A percentile compares a stretch with the other conserved stretches of the same genome.
Evolutionary conservation across 2,113 vertebrate species (phyloP).

Genomic region (Podilymbus podiceps): DNA sequence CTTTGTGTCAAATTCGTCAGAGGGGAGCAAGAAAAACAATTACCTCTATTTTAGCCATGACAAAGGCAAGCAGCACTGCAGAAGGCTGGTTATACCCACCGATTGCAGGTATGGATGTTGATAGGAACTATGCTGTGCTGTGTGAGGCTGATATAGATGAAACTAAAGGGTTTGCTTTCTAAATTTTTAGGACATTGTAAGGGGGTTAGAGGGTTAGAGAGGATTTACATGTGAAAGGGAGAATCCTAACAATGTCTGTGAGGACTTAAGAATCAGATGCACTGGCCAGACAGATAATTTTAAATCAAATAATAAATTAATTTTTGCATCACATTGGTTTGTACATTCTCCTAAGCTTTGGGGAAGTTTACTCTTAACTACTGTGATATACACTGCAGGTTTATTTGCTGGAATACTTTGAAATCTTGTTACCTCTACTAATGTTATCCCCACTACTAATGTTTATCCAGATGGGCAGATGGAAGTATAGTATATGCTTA

Average conservation of each 20-base stretch:
- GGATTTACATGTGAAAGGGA: not conserved
- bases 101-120: not conserved
- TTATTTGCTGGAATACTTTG: not conserved
- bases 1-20: not conserved
- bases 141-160: not conserved
- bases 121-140: not conserved
- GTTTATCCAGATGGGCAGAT: not conserved
- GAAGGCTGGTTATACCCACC: not conserved
- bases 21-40: not conserved
- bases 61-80: not conserved
- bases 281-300: not conserved
- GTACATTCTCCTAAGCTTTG: not conserved
- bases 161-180: not conserved
- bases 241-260: not conserved
- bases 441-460: not conserved
- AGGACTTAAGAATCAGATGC: not conserved
- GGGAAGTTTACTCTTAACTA: not conserved
- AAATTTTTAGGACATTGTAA: not conserved
- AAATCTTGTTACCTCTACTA: not conserved
- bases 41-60: not conserved
- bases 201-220: not conserved
- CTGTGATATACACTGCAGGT: not conserved
- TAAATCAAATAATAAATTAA: not conserved
- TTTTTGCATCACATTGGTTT: not conserved
- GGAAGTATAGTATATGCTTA: not conserved